phyloP scores from a whole-genome alignment of 2,113 vertebrate genomes.

The Edolisoma coerulescens region DNA sequence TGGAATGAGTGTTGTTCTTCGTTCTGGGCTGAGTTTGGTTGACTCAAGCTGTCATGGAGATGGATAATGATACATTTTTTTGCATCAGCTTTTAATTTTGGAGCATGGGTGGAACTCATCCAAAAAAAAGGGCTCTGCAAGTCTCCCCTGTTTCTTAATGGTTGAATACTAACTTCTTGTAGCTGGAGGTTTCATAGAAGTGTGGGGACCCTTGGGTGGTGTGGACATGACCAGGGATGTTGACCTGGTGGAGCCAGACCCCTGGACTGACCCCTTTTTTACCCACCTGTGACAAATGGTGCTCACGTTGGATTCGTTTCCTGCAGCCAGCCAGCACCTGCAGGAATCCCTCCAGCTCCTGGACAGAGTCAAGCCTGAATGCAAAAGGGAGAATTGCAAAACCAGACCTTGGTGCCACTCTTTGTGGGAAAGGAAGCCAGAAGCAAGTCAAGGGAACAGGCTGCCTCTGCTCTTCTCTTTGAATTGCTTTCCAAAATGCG shows the following conservation, averaged over 20 bases:
- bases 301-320: rapidly evolving
- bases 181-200: background rate
- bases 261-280: background rate
- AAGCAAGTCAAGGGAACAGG: background rate
- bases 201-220: background rate
- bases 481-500: conserved; percentile 4
- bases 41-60: conserved; percentile 42
- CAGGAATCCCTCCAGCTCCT: background rate
- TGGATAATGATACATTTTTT: conserved; percentile 16
- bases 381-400: background rate
- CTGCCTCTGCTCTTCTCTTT: conserved; percentile 16
- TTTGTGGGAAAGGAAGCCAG: background rate
- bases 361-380: background rate
- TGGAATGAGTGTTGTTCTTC: conserved; percentile 9
- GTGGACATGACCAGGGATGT: rapidly evolving
- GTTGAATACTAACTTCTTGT: background rate
- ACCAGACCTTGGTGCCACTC: background rate
- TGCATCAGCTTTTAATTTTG: conserved; percentile 53
- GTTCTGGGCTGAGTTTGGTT: background rate
- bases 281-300: background rate
- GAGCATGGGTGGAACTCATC: background rate
- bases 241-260: background rate
- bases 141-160: background rate
- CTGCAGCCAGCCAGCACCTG: background rate
- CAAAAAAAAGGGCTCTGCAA: background rate